Evolutionary conservation across 2,797 vertebrate genomes (phyloP), one percentile per base, ranked within the genome.

Genomic region (Microchirus variegatus): DNA sequence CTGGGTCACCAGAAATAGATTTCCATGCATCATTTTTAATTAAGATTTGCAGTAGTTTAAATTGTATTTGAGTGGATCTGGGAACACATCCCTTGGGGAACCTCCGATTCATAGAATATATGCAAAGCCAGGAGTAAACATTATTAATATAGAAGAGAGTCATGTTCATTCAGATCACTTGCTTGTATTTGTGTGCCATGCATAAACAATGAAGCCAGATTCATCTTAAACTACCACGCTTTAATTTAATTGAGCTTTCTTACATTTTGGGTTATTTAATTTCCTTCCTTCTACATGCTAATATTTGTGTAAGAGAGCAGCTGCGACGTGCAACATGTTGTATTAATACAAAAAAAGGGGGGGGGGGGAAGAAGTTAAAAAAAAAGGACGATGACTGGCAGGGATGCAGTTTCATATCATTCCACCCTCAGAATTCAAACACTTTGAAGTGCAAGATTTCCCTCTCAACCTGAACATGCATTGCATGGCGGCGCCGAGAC

Each of bases 1-100:
- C 71, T 61, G 69, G 81, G 74, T 78, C 83, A 80, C 67, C 78
- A 60, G 84, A 85, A 90, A 86, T 71, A 81, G 77, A 77, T 83
- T 82, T 64, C 61, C 57, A 40, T 59, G 75, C 63, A 77, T 82
- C 81, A 53, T 75, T 73, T 83, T 82, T 67, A 68, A 65, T 76
- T 40, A 59, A 51, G 58, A 80, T 73, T 78, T 84, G 75, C 54
- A 47, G 70, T 78, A 83, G 80, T 63, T 68, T 81, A 78, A 81
- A 86, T 74, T 83, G 45, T 78, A 61, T 77, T 78, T 78, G 62
- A 81, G 70, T 43, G 52, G 57, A 55, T 73, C 70, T 64, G 75
- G 72, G 75, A 65, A 83, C 46, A 36, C 70, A 72, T 76, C 62
- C 70, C 53, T 9, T 38, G 62, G 58, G 75, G 52, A 83, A 81